Percentiles rank a stretch among this genome's conserved stretches.
Conservation (phyloP, 2,113 vertebrate genomes). For the Pithys albifrons region DNA sequence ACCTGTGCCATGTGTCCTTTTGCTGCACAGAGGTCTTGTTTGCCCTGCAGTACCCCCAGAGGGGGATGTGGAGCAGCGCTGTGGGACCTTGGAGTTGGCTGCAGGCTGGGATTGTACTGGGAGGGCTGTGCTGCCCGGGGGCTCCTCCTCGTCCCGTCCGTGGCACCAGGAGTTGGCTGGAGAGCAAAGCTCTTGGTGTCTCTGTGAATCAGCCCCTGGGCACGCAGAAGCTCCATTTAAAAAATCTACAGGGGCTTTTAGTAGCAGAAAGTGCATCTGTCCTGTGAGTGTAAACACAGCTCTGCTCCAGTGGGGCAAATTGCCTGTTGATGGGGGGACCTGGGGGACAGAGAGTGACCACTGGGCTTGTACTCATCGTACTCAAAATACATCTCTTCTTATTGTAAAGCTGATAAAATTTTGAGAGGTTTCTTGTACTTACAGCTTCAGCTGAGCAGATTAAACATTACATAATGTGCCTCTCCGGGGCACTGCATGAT, state of each 20-base stretch:
- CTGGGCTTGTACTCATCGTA: fast-evolving
- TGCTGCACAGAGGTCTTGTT: not conserved
- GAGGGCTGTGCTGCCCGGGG: fast-evolving
- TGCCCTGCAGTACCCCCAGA: fast-evolving
- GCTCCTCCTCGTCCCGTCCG: fast-evolving
- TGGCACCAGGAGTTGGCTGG: fast-evolving
- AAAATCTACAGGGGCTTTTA: not conserved
- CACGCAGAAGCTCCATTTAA: not conserved
- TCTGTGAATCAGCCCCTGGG: not conserved
- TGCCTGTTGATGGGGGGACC: not conserved
- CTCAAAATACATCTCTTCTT: not conserved
- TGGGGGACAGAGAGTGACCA: fast-evolving
- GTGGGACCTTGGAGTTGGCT: not conserved
- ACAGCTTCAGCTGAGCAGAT: slow-evolving; percentile 47
- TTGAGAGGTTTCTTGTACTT: slow-evolving; percentile 57
- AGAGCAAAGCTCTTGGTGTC: not conserved
- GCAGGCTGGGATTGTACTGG: fast-evolving
- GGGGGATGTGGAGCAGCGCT: not conserved
- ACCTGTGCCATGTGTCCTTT: not conserved
- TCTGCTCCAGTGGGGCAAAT: not conserved
- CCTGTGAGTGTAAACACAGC: not conserved
- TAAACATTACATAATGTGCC: slow-evolving; percentile 63
- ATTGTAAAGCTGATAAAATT: slow-evolving; percentile 45
- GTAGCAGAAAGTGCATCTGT: not conserved
- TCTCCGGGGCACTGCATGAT: slow-evolving; percentile 59